Percentiles rank a stretch among this genome's conserved stretches.
phyloP scores from a whole-genome alignment of 2,113 vertebrate species.

The Zosterops borbonicus region DNA sequence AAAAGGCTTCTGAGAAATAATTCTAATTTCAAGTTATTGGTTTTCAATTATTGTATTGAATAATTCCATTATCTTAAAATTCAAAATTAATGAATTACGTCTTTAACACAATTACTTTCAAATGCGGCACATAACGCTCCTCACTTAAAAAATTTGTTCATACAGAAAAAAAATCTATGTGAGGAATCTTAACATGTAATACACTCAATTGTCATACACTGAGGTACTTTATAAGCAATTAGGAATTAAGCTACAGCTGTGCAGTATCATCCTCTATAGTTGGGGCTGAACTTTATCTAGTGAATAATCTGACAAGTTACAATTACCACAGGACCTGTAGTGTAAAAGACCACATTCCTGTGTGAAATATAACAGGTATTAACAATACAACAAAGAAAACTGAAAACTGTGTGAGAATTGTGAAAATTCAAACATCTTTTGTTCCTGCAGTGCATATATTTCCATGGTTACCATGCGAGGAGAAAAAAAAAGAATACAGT shows the following conservation, averaged over 20 bases:
- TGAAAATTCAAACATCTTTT: not conserved
- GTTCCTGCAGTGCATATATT: not conserved
- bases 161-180: not conserved
- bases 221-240: not conserved
- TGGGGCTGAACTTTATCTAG: not conserved
- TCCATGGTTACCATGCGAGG: slow-evolving; percentile 1
- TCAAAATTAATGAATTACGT: not conserved
- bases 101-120: not conserved
- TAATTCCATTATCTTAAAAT: not conserved
- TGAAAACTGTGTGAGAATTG: not conserved
- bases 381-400: not conserved
- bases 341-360: not conserved
- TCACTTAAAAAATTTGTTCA: not conserved
- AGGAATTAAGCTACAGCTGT: not conserved
- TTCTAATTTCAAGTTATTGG: not conserved
- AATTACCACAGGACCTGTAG: not conserved
- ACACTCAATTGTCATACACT: not conserved
- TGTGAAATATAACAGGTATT: not conserved
- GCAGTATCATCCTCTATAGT: not conserved
- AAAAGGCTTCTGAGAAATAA: not conserved
- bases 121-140: not conserved
- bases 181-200: not conserved
- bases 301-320: not conserved
- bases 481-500: not conserved
- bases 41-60: not conserved